A percentile compares a stretch with the other conserved stretches of the same genome.
Evolutionary conservation across 1,140 invertebrate genomes (phyloP).

Genomic region (Choristoneura fumiferana): DNA sequence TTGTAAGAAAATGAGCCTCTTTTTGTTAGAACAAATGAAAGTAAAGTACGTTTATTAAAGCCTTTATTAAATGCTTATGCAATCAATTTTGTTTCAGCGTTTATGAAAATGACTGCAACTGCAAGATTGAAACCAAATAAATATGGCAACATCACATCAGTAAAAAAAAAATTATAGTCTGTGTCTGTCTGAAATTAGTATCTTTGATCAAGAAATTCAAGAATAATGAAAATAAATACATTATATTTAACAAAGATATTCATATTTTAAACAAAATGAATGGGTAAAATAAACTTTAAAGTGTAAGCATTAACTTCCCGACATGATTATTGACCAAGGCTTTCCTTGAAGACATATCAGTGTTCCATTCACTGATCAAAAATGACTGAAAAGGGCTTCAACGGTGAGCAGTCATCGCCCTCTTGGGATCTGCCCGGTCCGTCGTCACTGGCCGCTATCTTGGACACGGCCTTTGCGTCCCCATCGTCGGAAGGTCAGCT

Average conservation of each 20-base stretch:
- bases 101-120: no score
- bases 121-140: no score
- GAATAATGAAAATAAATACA: constrained; percentile 13
- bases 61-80: no score
- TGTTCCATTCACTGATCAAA: constrained; percentile 27
- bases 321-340: not conserved
- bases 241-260: constrained; percentile 4
- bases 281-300: not conserved
- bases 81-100: no score
- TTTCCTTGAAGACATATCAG: not conserved
- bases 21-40: no score
- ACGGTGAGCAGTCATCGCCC: constrained; percentile 57
- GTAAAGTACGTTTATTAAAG: no score
- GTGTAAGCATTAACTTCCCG: not conserved
- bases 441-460: constrained; percentile 69
- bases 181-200: constrained; percentile 13
- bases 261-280: not conserved
- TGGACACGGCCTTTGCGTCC: constrained; percentile 71
- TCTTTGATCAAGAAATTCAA: not conserved
- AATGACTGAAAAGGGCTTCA: constrained; percentile 69
- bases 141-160: not conserved
- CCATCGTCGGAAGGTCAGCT: constrained; percentile 56
- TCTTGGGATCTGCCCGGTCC: constrained; percentile 70
- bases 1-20: no score
- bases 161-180: not conserved